Evolutionary conservation across 1,140 invertebrate species (phyloP).

Genomic region (Lamellibrachia luymesi): DNA sequence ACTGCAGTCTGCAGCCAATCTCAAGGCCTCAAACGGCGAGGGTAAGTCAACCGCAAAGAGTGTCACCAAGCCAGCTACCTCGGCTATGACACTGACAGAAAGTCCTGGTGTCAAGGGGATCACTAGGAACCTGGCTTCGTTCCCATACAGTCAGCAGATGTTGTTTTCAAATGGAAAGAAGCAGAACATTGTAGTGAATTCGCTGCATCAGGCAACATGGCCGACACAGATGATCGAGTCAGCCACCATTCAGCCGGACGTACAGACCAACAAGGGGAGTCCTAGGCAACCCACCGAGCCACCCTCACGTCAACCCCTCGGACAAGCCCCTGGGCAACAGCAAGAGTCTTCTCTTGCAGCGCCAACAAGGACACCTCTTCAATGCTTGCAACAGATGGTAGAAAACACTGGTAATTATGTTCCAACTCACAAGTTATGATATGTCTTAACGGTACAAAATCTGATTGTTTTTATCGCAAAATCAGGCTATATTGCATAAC

Average conservation of each 20-base stretch:
- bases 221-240: background rate
- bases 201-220: background rate
- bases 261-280: background rate
- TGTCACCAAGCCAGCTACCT: background rate
- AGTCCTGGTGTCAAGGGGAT: constrained; percentile 15
- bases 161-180: constrained; percentile 29
- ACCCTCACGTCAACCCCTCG: background rate
- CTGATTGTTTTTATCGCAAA: no score
- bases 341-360: background rate
- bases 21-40: background rate
- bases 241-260: background rate
- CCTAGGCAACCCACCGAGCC: background rate
- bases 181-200: background rate
- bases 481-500: no score
- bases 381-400: background rate
- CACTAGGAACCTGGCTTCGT: constrained; percentile 26
- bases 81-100: constrained; percentile 21
- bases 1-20: background rate
- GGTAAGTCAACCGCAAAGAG: background rate
- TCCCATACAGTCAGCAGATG: constrained; percentile 34
- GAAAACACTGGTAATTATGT: background rate
- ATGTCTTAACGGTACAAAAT: no score
- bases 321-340: background rate
- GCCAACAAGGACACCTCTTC: background rate
- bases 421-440: no score